Conservation (phyloP, 2,113 vertebrate species). For the Raphicerus campestris region DNA sequence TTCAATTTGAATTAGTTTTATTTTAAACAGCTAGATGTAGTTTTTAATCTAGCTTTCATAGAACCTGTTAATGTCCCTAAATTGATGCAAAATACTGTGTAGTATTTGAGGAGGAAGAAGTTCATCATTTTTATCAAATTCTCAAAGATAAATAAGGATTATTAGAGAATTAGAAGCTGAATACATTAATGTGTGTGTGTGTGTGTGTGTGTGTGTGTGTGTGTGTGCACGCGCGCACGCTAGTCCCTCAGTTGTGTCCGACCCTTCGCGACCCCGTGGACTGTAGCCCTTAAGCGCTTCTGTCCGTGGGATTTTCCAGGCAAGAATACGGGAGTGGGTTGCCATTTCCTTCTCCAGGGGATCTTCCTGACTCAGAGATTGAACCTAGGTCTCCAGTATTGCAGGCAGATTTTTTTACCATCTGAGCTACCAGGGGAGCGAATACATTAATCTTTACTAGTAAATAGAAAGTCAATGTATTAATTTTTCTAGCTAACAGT, state of each 20-base stretch:
- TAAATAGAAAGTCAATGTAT: background rate
- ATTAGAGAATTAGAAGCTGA: conserved; percentile 15
- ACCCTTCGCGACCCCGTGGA: background rate
- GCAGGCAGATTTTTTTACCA: background rate
- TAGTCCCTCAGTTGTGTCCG: fast-evolving
- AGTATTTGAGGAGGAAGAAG: background rate
- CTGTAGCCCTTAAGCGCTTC: background rate
- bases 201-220: background rate
- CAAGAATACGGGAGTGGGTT: background rate
- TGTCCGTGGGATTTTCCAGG: background rate
- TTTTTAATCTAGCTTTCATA: conserved; percentile 5
- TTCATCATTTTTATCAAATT: conserved; percentile 12
- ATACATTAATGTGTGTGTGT: background rate
- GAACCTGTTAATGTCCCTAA: background rate
- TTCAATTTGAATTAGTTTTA: conserved; percentile 28
- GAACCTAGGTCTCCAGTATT: background rate
- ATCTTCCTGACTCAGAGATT: background rate
- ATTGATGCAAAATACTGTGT: background rate
- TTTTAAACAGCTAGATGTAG: background rate
- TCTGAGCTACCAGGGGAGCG: background rate
- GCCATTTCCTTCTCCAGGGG: background rate
- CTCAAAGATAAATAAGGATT: conserved; percentile 24
- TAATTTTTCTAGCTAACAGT: conserved; percentile 13
- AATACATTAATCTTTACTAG: conserved; percentile 2
- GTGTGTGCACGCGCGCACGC: fast-evolving